Percentiles rank a stretch among this genome's conserved stretches.
These are phyloP conservation scores for Polydrusus cervinus DNA, from an alignment of 2,888 invertebrate genomes.

Conservation along the genomic window DNA sequence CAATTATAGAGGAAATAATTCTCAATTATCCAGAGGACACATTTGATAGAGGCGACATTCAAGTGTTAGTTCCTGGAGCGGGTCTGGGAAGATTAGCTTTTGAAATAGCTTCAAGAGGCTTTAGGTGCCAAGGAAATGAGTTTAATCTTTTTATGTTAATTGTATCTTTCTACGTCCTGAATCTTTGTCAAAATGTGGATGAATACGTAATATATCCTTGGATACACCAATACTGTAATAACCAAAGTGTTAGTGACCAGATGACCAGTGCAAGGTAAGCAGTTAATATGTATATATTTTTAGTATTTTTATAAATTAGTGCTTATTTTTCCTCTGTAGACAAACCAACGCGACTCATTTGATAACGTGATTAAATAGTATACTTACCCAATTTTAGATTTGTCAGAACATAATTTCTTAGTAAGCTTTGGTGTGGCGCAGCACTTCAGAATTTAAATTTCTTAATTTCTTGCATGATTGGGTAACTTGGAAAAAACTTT, in stretches of 20 bases:
- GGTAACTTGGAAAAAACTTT: no score
- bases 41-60: conserved; percentile 75
- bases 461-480: no score
- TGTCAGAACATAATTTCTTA: no score
- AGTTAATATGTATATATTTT: neutral
- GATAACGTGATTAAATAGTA: no score
- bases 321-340: neutral
- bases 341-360: no score
- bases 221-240: conserved; percentile 96
- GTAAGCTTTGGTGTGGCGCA: no score
- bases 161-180: conserved; percentile 95
- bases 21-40: conserved; percentile 80
- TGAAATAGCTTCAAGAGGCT: conserved; percentile 93
- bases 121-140: conserved; percentile 96
- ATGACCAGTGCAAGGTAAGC: conserved; percentile 76
- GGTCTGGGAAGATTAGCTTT: conserved; percentile 95
- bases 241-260: conserved; percentile 87
- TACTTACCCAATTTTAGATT: no score
- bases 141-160: conserved; percentile 98
- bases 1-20: conserved; percentile 89
- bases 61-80: conserved; percentile 95
- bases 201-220: conserved; percentile 91
- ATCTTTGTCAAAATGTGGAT: conserved; percentile 84
- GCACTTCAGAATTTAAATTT: no score
- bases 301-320: neutral